These are phyloP conservation scores for Macrobrachium rosenbergii DNA, from an alignment of 1,140 invertebrate genomes.

Conservation along the genomic window DNA sequence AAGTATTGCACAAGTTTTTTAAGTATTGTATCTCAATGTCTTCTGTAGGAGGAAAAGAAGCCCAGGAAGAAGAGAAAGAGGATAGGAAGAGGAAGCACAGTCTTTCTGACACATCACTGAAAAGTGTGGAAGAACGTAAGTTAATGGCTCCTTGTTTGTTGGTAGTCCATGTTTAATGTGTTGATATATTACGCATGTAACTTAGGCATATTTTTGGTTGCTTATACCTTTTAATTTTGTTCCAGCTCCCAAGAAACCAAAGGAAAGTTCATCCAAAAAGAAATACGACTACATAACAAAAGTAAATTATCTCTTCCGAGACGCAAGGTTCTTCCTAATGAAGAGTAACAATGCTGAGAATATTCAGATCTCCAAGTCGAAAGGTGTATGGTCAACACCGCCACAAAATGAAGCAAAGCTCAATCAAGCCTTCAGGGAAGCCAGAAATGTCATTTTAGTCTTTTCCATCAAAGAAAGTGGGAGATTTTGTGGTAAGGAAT, in stretches of 20 bases:
- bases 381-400: slow-evolving; percentile 97
- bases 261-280: slow-evolving; percentile 57
- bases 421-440: slow-evolving; percentile 93
- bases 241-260: slow-evolving; percentile 3
- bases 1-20: too few relatives aligned
- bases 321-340: slow-evolving; percentile 96
- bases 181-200: too few relatives aligned
- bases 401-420: slow-evolving; percentile 97
- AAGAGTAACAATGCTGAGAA: slow-evolving; percentile 99
- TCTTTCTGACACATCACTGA: neutral
- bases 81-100: slow-evolving; percentile 6
- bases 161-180: too few relatives aligned
- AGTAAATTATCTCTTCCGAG: slow-evolving; percentile 94
- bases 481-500: slow-evolving; percentile 77
- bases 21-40: neutral
- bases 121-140: slow-evolving; percentile 14
- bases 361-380: slow-evolving; percentile 92
- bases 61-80: neutral
- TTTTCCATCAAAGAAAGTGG: slow-evolving; percentile 99
- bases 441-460: slow-evolving; percentile 93
- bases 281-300: slow-evolving; percentile 84
- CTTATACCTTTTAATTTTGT: neutral
- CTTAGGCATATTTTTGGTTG: too few relatives aligned
- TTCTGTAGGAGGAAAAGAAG: slow-evolving; percentile 3
- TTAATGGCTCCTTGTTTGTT: neutral